Percentiles rank a stretch among this genome's conserved stretches.
These are phyloP conservation scores for Tapirus terrestris DNA, from an alignment of 2,113 vertebrate species.

Conservation along the genomic window DNA sequence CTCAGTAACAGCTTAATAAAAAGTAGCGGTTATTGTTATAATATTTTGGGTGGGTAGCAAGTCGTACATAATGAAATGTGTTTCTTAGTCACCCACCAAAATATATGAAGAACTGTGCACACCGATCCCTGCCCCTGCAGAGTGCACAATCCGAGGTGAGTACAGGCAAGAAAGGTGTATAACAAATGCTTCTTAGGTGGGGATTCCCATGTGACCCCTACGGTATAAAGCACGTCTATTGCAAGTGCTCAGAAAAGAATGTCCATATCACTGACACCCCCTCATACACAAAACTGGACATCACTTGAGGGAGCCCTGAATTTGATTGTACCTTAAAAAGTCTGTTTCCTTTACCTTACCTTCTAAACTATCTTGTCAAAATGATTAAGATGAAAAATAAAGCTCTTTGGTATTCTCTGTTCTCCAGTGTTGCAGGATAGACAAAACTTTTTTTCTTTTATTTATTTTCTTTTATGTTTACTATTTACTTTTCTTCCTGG, in stretches of 20 bases:
- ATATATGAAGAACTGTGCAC: background rate
- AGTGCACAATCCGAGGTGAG: background rate
- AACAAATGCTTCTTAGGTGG: background rate
- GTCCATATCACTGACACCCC: background rate
- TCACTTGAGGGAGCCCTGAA: background rate
- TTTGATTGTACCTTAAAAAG: background rate
- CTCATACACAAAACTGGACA: background rate
- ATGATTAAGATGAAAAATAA: background rate
- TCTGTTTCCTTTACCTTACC: background rate
- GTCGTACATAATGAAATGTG: background rate
- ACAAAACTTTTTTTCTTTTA: background rate
- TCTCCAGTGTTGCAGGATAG: background rate
- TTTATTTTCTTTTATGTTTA: background rate
- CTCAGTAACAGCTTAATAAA: background rate
- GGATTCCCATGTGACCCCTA: rapidly evolving
- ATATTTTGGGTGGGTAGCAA: background rate
- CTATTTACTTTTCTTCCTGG: background rate
- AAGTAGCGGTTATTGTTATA: background rate
- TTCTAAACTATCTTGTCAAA: background rate
- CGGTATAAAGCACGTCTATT: too few relatives aligned
- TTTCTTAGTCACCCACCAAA: background rate
- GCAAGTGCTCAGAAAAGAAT: background rate
- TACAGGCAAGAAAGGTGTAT: background rate
- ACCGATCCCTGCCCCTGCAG: background rate
- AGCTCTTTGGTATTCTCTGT: background rate